Base-by-base conservation (phyloP, 2,888 invertebrate species). In the Eledone cirrhosa region DNA sequence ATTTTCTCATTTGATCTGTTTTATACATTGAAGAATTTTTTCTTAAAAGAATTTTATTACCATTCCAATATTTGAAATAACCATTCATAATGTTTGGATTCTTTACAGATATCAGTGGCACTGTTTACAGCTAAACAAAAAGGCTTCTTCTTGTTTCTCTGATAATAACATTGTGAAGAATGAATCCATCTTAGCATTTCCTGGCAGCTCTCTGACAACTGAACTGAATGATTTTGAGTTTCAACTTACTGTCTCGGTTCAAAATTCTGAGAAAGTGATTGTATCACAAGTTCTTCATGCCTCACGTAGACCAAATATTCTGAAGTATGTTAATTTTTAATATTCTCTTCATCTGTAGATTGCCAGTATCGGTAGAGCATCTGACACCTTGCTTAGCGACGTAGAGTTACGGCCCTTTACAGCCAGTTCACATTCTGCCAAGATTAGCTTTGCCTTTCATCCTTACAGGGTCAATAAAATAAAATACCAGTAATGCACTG, bases 241-340 rank as follows among this genome's bases (percentile, higher is more conserved):
- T 78, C 84, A 81, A 16, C 80, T 89, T 78, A 87, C 84, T 4
- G 84, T 88, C 33, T 83, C 79, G 4, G 78, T 82, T 22, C 77
- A 80, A 0, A 82, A 82, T 31, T 79, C 81, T 13, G 63, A 77
- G 27, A 78, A 78, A 14, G 77, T 79, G n/a, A 79, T 80, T n/a
- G 79, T 83, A 11, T 82, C 81, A 29, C 88, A 89, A 79, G 84
- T 87, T 24, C 82, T 88, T 22, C 67, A 81, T 13, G 41, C 85
- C n/a, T 48, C 78, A 22, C 48, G 48, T 22, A 77, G 79, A 2
- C 67, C 22, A 16, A 59, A 80, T 27, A 80, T 84, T 33, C 79
- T 85, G 53, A 81, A 82, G 86, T 86, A 81, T 81, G 85, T 78
- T 13, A 27, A 27, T n/a, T 63, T 48, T 27, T 13, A 67, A 33